These are phyloP conservation scores for Labroides dimidiatus DNA, from an alignment of 2,797 vertebrate species.

Conservation along the genomic window DNA sequence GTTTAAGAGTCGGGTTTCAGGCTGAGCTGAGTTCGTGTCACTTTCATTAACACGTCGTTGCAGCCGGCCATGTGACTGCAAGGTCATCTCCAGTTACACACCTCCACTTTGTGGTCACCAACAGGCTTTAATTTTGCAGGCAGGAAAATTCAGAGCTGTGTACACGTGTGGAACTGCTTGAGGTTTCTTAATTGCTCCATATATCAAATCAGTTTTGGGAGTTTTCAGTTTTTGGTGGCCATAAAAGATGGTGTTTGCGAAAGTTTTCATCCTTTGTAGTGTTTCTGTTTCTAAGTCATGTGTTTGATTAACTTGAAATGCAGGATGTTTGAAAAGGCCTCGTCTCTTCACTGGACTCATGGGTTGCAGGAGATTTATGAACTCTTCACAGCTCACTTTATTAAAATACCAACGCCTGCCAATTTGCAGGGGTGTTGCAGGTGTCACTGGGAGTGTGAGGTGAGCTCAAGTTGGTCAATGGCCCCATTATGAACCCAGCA, in stretches of 20 bases:
- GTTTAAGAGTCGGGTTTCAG: conserved; percentile 72
- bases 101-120: conserved; percentile 39
- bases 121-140: conserved; percentile 39
- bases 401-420: conserved; percentile 78
- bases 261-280: background rate
- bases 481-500: conserved; percentile 76
- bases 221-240: background rate
- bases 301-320: background rate
- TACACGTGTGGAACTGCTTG: background rate
- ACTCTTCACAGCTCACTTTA: conserved; percentile 72
- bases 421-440: conserved; percentile 80
- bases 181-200: conserved; percentile 15
- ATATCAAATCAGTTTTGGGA: conserved; percentile 15
- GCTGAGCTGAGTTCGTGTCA: conserved; percentile 60
- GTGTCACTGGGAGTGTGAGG: conserved; percentile 80
- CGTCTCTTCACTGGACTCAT: conserved; percentile 39
- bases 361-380: conserved; percentile 80
- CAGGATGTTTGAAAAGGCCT: conserved; percentile 39
- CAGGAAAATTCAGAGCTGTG: conserved; percentile 1
- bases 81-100: conserved; percentile 65
- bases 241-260: background rate
- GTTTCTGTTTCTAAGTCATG: background rate
- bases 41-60: conserved; percentile 75
- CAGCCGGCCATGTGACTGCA: conserved; percentile 53
- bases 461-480: conserved; percentile 75